Percentiles rank a stretch among this genome's conserved stretches.
These are phyloP conservation scores for Drosophila pallidifrons DNA, from an alignment of 1,140 invertebrate species.

Conservation along the genomic window DNA sequence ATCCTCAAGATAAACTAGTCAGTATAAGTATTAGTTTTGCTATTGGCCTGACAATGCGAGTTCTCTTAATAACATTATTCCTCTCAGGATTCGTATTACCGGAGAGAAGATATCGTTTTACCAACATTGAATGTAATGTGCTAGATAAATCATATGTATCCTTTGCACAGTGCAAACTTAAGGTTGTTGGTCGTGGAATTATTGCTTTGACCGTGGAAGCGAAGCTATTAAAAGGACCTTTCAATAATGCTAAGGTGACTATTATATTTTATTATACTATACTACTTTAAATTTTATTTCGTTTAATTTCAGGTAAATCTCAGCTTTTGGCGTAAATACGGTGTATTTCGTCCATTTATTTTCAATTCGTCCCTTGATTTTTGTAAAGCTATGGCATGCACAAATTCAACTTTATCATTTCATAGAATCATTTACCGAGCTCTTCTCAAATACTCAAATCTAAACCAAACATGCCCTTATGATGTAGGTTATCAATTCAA, in stretches of 20 bases:
- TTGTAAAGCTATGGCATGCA: conserved; percentile 27
- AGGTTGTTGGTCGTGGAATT: conserved; percentile 28
- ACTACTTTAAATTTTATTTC: neutral
- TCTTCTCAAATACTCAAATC: conserved; percentile 28
- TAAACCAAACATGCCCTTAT: conserved; percentile 50
- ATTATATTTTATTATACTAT: neutral
- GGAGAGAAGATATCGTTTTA: neutral
- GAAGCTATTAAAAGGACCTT: conserved; percentile 20
- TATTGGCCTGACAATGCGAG: neutral
- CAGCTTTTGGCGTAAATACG: conserved; percentile 27
- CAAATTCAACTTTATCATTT: neutral
- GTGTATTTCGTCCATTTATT: conserved; percentile 45
- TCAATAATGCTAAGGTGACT: conserved; percentile 24
- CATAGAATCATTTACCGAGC: neutral
- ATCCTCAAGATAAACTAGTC: neutral
- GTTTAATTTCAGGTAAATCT: conserved; percentile 36
- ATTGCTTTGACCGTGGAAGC: conserved; percentile 28
- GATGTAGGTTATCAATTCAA: conserved; percentile 23
- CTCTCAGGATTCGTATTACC: neutral
- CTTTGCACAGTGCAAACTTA: neutral
- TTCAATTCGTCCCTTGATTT: conserved; percentile 40
- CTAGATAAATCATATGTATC: neutral
- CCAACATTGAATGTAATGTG: neutral
- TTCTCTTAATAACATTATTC: neutral
- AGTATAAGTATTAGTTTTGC: neutral